Base-by-base conservation (phyloP, 2,888 invertebrate genomes). In the Tenthredo livida region DNA sequence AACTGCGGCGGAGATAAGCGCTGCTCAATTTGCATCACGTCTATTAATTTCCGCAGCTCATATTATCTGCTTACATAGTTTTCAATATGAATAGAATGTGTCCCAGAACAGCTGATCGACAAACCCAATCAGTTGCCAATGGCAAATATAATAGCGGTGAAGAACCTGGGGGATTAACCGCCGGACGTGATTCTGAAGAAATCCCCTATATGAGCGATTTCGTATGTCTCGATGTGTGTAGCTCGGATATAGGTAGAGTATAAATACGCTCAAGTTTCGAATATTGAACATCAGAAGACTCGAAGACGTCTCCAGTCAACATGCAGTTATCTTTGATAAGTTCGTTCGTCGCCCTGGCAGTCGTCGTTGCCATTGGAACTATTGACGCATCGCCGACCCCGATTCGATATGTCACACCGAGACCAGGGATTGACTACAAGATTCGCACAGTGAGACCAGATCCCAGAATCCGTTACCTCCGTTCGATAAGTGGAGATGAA, bases 341-440 rank as follows among this genome's bases (percentile, higher is more conserved):
- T 40, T 73, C 43, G 0, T 21, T 73, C 73, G 40, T 43, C 43
- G 10, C 25, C 4, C 1, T 73, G 43, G 73, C 25, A 43, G 29
- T 73, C n/a, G 6, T 80, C 10, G n/a, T 37, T 29, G 80, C 40
- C 40, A 25, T 80, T 43, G 80, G 37, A 25, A 65, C 61, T 12
- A 58, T 61, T 17, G 80, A 80, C 10, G 80, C 61, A 7, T 80
- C 80, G 80, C 61, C 80, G 10, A 43, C 21, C 10, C 80, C 80
- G 58, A 80, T 80, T 43, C 37, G 80, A 37, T 61, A 61, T 37
- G 80, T 80, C 7, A 80, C 80, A 58, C 80, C 80, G 10, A 80
- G 47, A 61, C 80, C 80, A 37, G 80, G 80, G 21, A 43, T 80
- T 17, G 40, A 65, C 40, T 80, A 80, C 17, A 61, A n/a, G 9